These are phyloP conservation scores for Emydocephalus ijimae DNA, from an alignment of 2,113 vertebrate genomes.

Conservation along the genomic window DNA sequence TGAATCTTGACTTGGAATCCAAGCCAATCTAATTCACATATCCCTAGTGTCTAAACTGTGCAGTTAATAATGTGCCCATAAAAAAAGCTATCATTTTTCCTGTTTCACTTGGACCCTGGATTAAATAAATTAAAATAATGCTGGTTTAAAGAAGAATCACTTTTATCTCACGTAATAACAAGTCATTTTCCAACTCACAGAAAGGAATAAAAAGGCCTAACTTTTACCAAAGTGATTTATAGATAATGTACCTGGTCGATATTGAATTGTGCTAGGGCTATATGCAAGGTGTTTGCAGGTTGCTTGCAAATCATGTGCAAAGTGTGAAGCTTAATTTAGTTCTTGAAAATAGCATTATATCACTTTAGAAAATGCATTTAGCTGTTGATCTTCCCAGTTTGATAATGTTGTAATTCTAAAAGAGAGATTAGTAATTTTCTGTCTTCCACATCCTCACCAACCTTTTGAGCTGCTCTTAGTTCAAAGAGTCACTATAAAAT, in stretches of 20 bases:
- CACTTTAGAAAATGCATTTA: background rate
- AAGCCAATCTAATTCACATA: background rate
- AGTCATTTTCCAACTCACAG: slow-evolving; percentile 36
- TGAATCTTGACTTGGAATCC: background rate
- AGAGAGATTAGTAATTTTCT: background rate
- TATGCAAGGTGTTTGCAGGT: background rate
- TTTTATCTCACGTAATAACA: slow-evolving; percentile 27
- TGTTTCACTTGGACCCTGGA: background rate
- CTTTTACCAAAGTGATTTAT: background rate
- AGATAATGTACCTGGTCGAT: background rate
- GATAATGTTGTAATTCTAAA: background rate
- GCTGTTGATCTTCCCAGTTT: background rate
- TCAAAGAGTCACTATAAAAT: background rate
- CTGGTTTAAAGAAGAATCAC: slow-evolving; percentile 39
- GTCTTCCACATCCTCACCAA: background rate
- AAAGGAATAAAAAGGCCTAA: slow-evolving; percentile 24
- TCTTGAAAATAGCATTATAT: background rate
- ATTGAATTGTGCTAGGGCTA: background rate
- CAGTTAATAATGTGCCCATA: background rate
- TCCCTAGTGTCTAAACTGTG: background rate
- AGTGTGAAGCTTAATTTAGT: background rate
- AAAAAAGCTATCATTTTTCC: slow-evolving; percentile 1
- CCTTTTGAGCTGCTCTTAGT: background rate
- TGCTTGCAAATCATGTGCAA: background rate
- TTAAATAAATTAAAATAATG: slow-evolving; percentile 30